Percentiles rank a stretch among this genome's conserved stretches.
Conservation (phyloP, 2,797 vertebrate genomes). For the Ptychobarbus kaznakovi region DNA sequence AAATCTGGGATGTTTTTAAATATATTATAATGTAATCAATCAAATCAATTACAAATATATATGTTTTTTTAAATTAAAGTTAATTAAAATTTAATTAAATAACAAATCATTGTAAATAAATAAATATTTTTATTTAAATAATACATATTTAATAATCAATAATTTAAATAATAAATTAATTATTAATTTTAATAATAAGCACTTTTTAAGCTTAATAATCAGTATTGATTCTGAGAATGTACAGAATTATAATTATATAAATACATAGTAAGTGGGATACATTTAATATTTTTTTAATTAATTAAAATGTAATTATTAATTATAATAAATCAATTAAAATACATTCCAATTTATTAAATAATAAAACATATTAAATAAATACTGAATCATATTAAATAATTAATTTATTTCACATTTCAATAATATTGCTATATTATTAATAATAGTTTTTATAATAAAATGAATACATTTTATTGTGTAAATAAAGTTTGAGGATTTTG, state of each 20-base stretch:
- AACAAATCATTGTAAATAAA: neutral
- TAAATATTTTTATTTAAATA: neutral
- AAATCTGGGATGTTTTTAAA: neutral
- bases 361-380: neutral
- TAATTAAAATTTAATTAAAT: neutral
- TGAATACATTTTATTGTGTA: neutral
- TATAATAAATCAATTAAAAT: neutral
- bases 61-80: neutral
- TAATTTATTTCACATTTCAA: neutral
- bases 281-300: no score
- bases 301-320: no score
- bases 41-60: neutral
- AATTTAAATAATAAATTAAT: neutral
- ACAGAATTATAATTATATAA: no score
- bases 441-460: neutral
- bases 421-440: neutral
- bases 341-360: neutral
- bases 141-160: neutral
- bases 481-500: neutral
- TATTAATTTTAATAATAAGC: neutral
- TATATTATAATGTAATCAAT: neutral
- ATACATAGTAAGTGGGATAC: no score
- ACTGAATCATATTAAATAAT: neutral
- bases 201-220: neutral
- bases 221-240: neutral